Percentiles rank a stretch among this genome's conserved stretches.
phyloP scores from a whole-genome alignment of 2,113 vertebrate genomes.

The Nanorana parkeri region DNA sequence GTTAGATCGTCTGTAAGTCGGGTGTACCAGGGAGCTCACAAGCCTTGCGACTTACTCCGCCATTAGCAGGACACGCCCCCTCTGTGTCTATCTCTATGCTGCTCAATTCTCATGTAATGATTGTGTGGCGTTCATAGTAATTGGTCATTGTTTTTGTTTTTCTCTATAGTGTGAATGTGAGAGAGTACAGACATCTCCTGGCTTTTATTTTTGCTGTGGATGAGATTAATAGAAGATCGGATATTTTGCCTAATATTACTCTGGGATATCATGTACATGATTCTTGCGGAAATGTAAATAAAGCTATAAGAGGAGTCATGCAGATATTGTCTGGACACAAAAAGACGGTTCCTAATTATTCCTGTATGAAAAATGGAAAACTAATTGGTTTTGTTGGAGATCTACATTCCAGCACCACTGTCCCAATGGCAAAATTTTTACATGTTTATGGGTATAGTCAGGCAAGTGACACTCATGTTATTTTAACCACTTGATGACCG shows the following conservation, averaged over 20 bases:
- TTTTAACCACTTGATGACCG: no score
- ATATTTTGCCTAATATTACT: background rate
- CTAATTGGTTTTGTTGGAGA: conserved; percentile 1
- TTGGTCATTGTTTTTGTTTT: background rate
- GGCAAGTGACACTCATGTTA: background rate
- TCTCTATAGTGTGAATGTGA: no score
- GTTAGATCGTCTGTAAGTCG: no score
- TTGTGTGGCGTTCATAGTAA: no score
- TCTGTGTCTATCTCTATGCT: no score
- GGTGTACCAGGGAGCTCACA: no score
- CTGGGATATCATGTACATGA: background rate
- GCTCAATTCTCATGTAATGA: no score
- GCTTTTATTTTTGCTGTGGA: conserved; percentile 3
- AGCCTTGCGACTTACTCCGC: no score
- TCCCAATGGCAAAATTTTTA: background rate
- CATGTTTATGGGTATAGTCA: background rate
- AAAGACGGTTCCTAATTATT: background rate
- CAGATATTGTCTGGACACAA: background rate
- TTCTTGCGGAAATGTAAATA: background rate
- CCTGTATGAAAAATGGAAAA: background rate
- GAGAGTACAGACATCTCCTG: background rate
- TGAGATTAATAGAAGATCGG: background rate
- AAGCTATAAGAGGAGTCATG: background rate
- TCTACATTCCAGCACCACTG: background rate
- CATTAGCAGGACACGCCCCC: no score